Conservation (phyloP, 2,797 vertebrate species). For the Sorex maritimensis region DNA sequence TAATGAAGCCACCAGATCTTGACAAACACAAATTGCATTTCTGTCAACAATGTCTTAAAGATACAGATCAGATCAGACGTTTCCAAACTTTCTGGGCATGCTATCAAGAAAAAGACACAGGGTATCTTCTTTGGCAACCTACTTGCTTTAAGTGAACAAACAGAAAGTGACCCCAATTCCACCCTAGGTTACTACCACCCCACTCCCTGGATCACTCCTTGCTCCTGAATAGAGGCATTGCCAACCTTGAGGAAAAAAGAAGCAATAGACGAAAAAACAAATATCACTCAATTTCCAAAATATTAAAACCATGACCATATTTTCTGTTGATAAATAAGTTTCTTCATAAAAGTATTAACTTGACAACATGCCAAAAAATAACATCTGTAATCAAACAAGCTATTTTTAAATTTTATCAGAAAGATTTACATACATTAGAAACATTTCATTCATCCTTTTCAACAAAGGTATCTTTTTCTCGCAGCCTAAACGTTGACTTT, state of each 20-base stretch:
- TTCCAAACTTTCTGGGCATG: too few species aligned
- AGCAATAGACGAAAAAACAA: not conserved
- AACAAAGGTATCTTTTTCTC: conserved; percentile 29
- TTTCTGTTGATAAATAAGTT: conserved; percentile 18
- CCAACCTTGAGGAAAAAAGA: not conserved
- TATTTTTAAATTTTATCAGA: conserved; percentile 7
- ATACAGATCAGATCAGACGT: too few species aligned
- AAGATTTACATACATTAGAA: conserved; percentile 18
- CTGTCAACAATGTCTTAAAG: too few species aligned
- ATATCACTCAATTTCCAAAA: not conserved
- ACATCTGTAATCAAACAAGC: not conserved
- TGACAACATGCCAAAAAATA: conserved; percentile 22
- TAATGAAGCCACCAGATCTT: too few species aligned
- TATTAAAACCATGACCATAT: not conserved
- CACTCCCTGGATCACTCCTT: too few species aligned
- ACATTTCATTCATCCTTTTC: conserved; percentile 57
- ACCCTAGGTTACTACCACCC: too few species aligned
- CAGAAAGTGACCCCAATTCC: too few species aligned
- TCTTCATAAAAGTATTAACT: conserved; percentile 38
- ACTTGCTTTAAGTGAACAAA: too few species aligned
- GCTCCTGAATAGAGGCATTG: too few species aligned
- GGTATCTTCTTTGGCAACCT: too few species aligned
- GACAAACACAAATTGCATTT: too few species aligned
- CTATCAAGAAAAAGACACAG: too few species aligned
- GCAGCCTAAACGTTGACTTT: not conserved